phyloP scores from a whole-genome alignment of 2,797 vertebrate genomes.

The Anas flavirostris region DNA sequence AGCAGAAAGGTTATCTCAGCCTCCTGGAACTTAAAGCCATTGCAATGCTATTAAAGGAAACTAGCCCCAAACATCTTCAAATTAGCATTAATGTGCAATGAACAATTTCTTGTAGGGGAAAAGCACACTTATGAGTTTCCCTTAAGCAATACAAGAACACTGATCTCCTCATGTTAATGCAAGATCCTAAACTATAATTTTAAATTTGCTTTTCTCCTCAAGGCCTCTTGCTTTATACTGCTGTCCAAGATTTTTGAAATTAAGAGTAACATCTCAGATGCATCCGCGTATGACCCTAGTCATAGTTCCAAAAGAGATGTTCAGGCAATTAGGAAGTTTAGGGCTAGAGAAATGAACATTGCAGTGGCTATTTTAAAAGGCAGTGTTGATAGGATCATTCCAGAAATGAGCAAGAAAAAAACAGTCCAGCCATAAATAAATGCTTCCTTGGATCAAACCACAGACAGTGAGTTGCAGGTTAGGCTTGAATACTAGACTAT shows the following conservation, averaged over 20 bases:
- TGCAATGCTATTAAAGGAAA: background rate
- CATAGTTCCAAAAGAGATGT: background rate
- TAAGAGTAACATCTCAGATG: background rate
- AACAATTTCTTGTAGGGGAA: background rate
- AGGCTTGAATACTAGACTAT: background rate
- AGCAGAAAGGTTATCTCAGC: background rate
- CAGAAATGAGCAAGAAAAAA: background rate
- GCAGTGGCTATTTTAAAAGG: background rate
- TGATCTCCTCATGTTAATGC: slow-evolving; percentile 14
- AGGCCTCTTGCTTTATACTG: slow-evolving; percentile 19
- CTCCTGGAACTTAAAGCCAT: background rate
- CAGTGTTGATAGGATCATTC: background rate
- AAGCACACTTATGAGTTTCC: background rate
- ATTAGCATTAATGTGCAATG: background rate
- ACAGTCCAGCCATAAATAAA: background rate
- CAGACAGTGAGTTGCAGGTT: background rate
- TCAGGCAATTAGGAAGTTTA: background rate
- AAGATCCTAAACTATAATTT: slow-evolving; percentile 11
- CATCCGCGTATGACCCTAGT: background rate
- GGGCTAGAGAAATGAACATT: background rate
- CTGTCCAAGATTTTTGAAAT: slow-evolving; percentile 32
- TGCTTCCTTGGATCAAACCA: slow-evolving; percentile 17
- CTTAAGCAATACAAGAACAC: slow-evolving; percentile 2
- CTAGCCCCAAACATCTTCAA: background rate
- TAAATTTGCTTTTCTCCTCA: slow-evolving; percentile 3